These are phyloP conservation scores for Ormia ochracea DNA, from an alignment of 2,888 invertebrate species.

Conservation along the genomic window DNA sequence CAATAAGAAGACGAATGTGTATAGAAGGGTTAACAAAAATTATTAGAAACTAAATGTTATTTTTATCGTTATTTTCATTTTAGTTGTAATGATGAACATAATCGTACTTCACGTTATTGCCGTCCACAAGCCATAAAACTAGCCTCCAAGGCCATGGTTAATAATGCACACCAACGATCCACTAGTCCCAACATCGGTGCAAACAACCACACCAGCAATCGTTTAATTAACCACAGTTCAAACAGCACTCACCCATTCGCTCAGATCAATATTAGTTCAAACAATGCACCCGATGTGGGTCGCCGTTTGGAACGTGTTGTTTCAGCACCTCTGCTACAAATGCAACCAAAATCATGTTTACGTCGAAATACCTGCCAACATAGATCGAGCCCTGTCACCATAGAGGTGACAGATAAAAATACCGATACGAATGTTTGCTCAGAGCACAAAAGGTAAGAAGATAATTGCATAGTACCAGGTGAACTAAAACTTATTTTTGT, in stretches of 20 bases:
- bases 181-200: constrained; percentile 57
- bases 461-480: background rate
- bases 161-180: constrained; percentile 68
- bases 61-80: constrained; percentile 47
- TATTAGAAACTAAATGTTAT: background rate
- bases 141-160: constrained; percentile 75
- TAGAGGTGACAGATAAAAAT: constrained; percentile 44
- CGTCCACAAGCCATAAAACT: constrained; percentile 75
- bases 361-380: constrained; percentile 74
- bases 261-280: constrained; percentile 61
- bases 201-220: constrained; percentile 53
- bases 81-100: constrained; percentile 74
- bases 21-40: background rate
- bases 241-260: constrained; percentile 43
- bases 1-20: background rate
- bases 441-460: constrained; percentile 44
- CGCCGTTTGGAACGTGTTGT: constrained; percentile 71
- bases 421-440: constrained; percentile 25
- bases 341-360: constrained; percentile 79
- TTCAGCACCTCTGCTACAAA: constrained; percentile 72
- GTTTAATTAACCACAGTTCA: constrained; percentile 51
- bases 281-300: constrained; percentile 63
- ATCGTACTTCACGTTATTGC: constrained; percentile 72
- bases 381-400: constrained; percentile 47
- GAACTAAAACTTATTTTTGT: background rate